phyloP scores from a whole-genome alignment of 2,113 vertebrate genomes.

The Chrysochloris asiatica region DNA sequence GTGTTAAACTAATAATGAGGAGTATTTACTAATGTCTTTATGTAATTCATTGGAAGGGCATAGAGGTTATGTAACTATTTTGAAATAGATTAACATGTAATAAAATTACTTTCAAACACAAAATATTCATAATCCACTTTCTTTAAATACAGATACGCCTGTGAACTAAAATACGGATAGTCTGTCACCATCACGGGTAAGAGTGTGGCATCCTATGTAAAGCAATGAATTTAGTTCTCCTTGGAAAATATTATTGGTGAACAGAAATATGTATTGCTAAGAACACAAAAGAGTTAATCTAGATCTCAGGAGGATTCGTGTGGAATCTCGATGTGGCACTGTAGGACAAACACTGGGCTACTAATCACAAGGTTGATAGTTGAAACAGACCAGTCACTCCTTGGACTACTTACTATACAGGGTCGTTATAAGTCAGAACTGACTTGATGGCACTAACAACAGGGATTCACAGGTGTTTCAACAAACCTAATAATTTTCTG shows the following conservation, averaged over 20 bases:
- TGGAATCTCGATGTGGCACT: too few species aligned
- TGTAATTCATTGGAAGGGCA: background rate
- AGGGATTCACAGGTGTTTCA: background rate
- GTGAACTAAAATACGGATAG: background rate
- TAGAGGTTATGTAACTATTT: background rate
- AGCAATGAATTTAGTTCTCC: background rate
- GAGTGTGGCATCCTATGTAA: background rate
- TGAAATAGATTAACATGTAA: background rate
- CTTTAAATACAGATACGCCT: slow-evolving; percentile 22
- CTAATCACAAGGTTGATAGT: too few species aligned
- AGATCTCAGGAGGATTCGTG: too few species aligned
- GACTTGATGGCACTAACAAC: too few species aligned
- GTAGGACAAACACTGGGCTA: too few species aligned
- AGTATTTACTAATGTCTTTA: background rate
- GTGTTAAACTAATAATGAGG: background rate
- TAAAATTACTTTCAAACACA: too few species aligned
- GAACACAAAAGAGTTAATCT: background rate
- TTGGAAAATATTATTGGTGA: background rate
- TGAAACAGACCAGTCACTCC: too few species aligned
- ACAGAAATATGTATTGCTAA: background rate
- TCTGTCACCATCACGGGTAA: background rate
- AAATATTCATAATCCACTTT: background rate
- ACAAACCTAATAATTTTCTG: background rate
- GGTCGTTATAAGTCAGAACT: too few species aligned
- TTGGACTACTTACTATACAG: too few species aligned